Evolutionary conservation across 2,888 invertebrate species (phyloP).

Genomic region (Sarcophaga subvicina): DNA sequence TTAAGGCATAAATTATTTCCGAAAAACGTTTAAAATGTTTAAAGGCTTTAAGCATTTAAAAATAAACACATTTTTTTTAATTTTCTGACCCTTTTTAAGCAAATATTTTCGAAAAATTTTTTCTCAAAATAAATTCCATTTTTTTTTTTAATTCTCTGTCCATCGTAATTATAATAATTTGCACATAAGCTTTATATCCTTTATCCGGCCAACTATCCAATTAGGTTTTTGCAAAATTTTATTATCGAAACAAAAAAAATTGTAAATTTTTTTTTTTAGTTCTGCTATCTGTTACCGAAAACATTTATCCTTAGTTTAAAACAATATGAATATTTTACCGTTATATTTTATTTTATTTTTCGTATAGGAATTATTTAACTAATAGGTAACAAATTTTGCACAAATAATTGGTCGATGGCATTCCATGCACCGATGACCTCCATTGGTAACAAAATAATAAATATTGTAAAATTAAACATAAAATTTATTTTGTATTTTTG

Average conservation of each 20-base stretch:
- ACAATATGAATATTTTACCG: constrained; percentile 50
- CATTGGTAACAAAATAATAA: constrained; percentile 14
- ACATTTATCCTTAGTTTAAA: constrained; percentile 33
- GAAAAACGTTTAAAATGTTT: background rate
- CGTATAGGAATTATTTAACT: constrained; percentile 51
- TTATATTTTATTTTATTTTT: constrained; percentile 31
- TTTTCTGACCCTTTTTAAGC: background rate
- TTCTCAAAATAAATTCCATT: background rate
- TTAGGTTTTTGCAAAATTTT: constrained; percentile 50
- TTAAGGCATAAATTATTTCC: constrained; percentile 37
- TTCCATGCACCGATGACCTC: constrained; percentile 55
- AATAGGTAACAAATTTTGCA: constrained; percentile 60
- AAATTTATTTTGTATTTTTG: no score
- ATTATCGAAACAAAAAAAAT: constrained; percentile 10
- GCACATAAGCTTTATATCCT: constrained; percentile 56
- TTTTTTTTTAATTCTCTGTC: background rate
- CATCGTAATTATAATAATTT: constrained; percentile 44
- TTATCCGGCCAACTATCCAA: constrained; percentile 57
- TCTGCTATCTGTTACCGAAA: constrained; percentile 22
- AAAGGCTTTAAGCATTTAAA: background rate
- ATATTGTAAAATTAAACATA: constrained; percentile 27
- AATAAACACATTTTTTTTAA: background rate
- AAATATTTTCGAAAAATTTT: no score
- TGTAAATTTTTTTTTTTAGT: background rate
- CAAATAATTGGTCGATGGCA: constrained; percentile 55